Conservation (phyloP, 2,113 vertebrate genomes). For the Psittacus erithacus region DNA sequence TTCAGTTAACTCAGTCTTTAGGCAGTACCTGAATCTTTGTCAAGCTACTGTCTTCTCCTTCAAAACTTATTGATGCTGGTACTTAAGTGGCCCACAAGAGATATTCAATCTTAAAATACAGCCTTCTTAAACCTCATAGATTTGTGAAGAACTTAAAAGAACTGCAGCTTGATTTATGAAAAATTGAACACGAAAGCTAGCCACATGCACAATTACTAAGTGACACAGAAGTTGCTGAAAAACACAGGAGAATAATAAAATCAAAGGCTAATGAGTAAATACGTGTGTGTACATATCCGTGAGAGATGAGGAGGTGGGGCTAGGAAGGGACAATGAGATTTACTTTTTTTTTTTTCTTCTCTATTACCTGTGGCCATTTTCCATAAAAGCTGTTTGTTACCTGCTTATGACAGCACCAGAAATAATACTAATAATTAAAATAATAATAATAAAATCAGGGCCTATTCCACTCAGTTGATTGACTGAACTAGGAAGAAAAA, state of each 20-base stretch:
- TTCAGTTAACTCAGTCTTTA: not conserved
- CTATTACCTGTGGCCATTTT: not conserved
- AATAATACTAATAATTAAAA: not conserved
- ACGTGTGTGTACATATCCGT: not conserved
- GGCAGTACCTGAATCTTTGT: not conserved
- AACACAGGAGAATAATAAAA: not conserved
- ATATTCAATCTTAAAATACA: not conserved
- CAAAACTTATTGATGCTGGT: not conserved
- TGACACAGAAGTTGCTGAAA: not conserved
- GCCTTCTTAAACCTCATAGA: not conserved
- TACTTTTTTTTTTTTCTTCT: not conserved
- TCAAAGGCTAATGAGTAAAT: not conserved
- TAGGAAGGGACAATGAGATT: not conserved
- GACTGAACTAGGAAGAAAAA: not conserved
- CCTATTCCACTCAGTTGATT: not conserved
- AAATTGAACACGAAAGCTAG: not conserved
- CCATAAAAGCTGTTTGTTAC: not conserved
- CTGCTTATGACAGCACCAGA: not conserved
- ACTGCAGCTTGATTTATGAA: not conserved
- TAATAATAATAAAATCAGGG: not conserved
- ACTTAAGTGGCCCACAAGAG: not conserved
- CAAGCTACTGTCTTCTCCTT: not conserved
- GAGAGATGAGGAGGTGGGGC: accelerated
- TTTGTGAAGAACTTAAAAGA: not conserved
- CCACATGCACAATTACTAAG: not conserved